Evolutionary conservation across 2,113 vertebrate genomes (phyloP).

Genomic region (Ursus arctos): DNA sequence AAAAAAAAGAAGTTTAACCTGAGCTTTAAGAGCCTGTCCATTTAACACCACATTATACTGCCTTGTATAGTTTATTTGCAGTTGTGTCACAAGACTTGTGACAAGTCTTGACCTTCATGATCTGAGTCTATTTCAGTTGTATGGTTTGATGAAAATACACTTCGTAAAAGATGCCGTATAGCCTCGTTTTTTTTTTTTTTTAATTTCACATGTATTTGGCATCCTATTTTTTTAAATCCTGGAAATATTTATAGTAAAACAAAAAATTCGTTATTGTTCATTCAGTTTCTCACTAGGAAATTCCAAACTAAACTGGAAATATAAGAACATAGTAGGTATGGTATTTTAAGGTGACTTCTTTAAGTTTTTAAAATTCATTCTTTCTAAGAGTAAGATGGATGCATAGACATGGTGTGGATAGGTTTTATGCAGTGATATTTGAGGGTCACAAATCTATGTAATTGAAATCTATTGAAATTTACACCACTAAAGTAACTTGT

Average conservation of each 20-base stretch:
- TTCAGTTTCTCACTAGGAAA: not conserved
- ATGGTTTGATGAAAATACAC: conserved; percentile 39
- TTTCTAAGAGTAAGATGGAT: not conserved
- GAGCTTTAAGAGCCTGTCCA: not conserved
- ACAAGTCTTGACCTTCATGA: conserved; percentile 36
- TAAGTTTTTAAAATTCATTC: not conserved
- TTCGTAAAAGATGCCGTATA: not conserved
- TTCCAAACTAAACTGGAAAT: conserved; percentile 28
- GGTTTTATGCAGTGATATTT: conserved; percentile 16
- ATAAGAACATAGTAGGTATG: conserved; percentile 2
- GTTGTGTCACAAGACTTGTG: not conserved
- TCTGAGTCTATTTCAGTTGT: conserved; percentile 29
- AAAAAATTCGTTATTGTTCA: not conserved
- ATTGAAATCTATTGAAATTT: conserved; percentile 51
- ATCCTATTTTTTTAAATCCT: conserved; percentile 31
- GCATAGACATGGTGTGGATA: not conserved
- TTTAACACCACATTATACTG: not conserved
- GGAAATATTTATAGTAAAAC: conserved; percentile 31
- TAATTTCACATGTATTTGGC: conserved; percentile 8
- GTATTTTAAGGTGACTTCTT: conserved; percentile 41
- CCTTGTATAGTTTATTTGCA: not conserved
- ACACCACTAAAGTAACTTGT: not conserved
- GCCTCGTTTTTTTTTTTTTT: not conserved
- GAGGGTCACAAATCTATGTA: not conserved
- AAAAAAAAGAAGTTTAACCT: not conserved